Conservation (phyloP, 2,797 vertebrate genomes). For the Cygnus olor region DNA sequence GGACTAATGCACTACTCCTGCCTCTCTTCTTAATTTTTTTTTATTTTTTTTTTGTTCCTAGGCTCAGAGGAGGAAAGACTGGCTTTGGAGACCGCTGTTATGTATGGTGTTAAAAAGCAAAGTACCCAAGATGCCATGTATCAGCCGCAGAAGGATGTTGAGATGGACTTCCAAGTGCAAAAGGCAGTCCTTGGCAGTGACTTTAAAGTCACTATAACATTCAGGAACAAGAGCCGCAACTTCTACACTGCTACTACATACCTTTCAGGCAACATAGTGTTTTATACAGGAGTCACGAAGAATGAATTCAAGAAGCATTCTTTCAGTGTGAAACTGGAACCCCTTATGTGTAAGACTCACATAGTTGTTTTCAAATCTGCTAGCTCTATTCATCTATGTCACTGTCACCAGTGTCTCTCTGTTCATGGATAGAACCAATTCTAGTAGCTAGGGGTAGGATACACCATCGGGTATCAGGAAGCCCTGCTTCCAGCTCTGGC, state of each 20-base stretch:
- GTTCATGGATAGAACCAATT: background rate
- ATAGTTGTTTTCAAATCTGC: background rate
- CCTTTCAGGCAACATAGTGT: slow-evolving; percentile 88
- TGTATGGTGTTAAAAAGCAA: slow-evolving; percentile 85
- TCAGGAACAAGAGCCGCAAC: slow-evolving; percentile 83
- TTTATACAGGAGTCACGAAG: slow-evolving; percentile 91
- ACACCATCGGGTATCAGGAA: background rate
- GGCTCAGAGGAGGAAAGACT: slow-evolving; percentile 89
- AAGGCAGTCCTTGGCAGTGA: slow-evolving; percentile 84
- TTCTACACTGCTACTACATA: slow-evolving; percentile 80
- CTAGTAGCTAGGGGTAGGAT: background rate
- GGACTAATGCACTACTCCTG: background rate
- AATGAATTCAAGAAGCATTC: slow-evolving; percentile 85
- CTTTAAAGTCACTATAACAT: slow-evolving; percentile 85
- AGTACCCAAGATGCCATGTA: slow-evolving; percentile 63
- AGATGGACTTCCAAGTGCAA: slow-evolving; percentile 83
- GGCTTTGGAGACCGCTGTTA: slow-evolving; percentile 89
- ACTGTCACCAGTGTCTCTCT: background rate
- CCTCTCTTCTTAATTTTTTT: slow-evolving; percentile 29
- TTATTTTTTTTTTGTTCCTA: slow-evolving; percentile 53
- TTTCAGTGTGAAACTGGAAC: slow-evolving; percentile 78
- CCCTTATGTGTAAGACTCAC: slow-evolving; percentile 82
- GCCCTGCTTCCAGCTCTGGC: background rate
- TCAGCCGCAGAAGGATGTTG: slow-evolving; percentile 76
- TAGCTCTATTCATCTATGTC: background rate